Evolutionary conservation across 2,113 vertebrate species (phyloP).

Genomic region (Indri indri): DNA sequence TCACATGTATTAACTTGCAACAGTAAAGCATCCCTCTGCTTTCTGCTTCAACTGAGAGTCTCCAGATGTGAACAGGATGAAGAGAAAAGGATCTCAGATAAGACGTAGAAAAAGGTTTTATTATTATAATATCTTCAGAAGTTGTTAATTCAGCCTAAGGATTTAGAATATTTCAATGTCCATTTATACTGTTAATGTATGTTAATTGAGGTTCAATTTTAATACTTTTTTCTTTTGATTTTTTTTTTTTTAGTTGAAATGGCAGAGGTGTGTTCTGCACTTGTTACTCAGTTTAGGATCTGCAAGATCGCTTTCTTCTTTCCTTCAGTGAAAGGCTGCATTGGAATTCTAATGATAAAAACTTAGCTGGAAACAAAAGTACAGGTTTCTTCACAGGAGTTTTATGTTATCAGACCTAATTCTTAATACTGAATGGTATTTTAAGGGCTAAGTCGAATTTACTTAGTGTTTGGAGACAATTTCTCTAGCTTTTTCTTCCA

Average conservation of each 20-base stretch:
- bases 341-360: constrained; percentile 9
- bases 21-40: neutral
- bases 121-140: neutral
- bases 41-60: neutral
- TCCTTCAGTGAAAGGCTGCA: too few species aligned
- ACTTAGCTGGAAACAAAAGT: neutral
- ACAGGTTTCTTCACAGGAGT: accelerated
- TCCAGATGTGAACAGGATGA: neutral
- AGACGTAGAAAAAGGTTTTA: neutral
- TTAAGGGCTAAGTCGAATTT: neutral
- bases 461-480: neutral
- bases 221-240: neutral
- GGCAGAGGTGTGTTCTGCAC: neutral
- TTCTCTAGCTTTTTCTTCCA: neutral
- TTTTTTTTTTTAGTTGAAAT: neutral
- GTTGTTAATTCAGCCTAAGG: neutral
- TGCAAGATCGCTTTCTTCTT: too few species aligned
- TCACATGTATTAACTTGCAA: neutral
- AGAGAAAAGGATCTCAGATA: neutral
- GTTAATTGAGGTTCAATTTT: neutral
- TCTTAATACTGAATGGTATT: neutral
- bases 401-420: neutral
- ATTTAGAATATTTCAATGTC: neutral
- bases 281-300: neutral
- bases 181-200: neutral